A percentile compares a stretch with the other conserved stretches of the same genome.
Conservation (phyloP, 2,113 vertebrate genomes). For the Sinocyclocheilus anophthalmus region DNA sequence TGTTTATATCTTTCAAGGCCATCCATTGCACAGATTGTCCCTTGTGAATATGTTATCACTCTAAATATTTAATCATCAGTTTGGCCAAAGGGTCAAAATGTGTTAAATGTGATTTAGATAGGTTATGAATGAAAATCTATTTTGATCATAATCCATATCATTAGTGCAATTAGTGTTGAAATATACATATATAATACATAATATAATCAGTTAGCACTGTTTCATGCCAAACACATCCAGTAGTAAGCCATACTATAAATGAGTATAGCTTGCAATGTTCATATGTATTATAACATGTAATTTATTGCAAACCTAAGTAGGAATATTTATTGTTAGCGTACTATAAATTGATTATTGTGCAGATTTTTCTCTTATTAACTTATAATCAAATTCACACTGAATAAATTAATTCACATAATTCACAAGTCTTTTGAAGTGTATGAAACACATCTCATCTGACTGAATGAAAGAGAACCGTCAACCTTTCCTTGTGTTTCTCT, state of each 20-base stretch:
- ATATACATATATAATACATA: conserved; percentile 13
- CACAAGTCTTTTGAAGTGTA: neutral
- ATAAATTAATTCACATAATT: conserved; percentile 1
- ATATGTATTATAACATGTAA: conserved; percentile 14
- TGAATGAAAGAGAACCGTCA: neutral
- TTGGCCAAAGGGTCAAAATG: conserved; percentile 11
- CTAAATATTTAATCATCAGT: neutral
- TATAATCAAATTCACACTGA: conserved; percentile 4
- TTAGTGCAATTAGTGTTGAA: neutral
- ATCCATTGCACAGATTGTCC: neutral
- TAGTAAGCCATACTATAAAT: conserved; percentile 30
- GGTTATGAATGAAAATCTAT: neutral
- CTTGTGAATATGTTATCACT: conserved; percentile 10
- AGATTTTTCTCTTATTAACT: conserved; percentile 6
- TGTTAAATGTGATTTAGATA: conserved; percentile 15
- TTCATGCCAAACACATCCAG: conserved; percentile 10
- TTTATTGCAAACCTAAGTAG: conserved; percentile 14
- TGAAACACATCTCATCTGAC: neutral
- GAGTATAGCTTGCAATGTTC: conserved; percentile 6
- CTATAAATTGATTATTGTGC: conserved; percentile 6
- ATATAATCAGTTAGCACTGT: neutral
- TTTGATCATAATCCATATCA: conserved; percentile 15
- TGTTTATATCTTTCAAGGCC: neutral
- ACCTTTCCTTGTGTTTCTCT: neutral
- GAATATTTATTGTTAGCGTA: conserved; percentile 42